These are phyloP conservation scores for Microcebus ravelobensis DNA, from an alignment of 2,113 vertebrate genomes.

Conservation along the genomic window DNA sequence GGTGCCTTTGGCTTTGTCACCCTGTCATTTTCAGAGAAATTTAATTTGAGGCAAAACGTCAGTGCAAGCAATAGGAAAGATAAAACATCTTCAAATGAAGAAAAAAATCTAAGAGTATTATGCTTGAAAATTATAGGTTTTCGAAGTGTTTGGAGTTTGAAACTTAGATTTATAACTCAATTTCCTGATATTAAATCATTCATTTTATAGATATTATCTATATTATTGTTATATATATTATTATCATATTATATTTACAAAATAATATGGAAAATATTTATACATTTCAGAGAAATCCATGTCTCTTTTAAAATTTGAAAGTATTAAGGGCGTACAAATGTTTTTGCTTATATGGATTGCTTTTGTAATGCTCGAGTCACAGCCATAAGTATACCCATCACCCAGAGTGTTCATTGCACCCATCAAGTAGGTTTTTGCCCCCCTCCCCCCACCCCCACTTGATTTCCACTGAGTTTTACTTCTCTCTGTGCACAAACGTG, in stretches of 20 bases:
- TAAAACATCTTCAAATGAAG: background rate
- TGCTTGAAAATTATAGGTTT: slow-evolving; percentile 33
- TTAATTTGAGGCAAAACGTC: background rate
- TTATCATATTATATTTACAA: background rate
- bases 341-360: no score
- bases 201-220: background rate
- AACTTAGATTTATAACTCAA: slow-evolving; percentile 20
- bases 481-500: no score
- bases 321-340: no score
- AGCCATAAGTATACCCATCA: no score
- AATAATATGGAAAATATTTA: background rate
- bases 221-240: background rate
- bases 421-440: no score
- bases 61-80: background rate
- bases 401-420: no score
- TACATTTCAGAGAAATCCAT: slow-evolving; percentile 5
- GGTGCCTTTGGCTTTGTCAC: background rate
- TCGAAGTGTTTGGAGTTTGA: background rate
- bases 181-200: slow-evolving; percentile 14
- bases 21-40: slow-evolving; percentile 6
- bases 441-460: no score
- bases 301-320: background rate
- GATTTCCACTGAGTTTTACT: no score
- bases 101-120: background rate
- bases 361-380: no score